Base-by-base conservation (phyloP, 1,140 invertebrate genomes). In the Physella acuta region DNA sequence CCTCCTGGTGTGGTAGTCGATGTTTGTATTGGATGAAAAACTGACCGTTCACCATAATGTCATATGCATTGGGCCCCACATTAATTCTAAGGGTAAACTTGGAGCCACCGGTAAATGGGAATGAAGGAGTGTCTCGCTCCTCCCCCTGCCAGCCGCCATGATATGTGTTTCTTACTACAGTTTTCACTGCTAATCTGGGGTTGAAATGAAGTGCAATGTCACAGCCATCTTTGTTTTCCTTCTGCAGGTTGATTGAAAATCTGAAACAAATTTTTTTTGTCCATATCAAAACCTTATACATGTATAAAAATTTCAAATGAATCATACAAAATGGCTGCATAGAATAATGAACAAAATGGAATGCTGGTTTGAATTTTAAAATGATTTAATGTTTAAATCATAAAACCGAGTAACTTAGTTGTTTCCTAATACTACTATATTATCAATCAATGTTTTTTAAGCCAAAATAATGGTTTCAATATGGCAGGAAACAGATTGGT, bases 161-260 rank as follows among this genome's bases (percentile, higher is more conserved):
- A 61, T 88, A 88, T 2, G 88, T 86, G 79, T 94, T 95, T 51
- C 93, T 85, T 1, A 94, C 92, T 37, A 74, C 73, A 11, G 33
- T 93, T 88, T 66, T 72, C 52, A 78, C 61, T 60, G 75, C 72
- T 62, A 73, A 76, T 34, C 80, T 68, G 11, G 80, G 80, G 84
- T 93, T 94, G 53, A 95, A 89, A 81, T 94, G 93, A 30, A 94
- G 86, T 0, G 91, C 91, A 58, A 93, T 88, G 78, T 93, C 91
- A 53, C 71, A 65, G 78, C 93, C 92, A 34, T 59, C 70, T 85
- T 89, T 90, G 58, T 89, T 84, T 2, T 87, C 88, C 62, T 87
- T 85, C 76, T 90, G 89, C 49, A 92, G 79, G 85, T 91, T 91
- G 30, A 92, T 84, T 73, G 87, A 88, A 79, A 92, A 91, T 36